Percentiles rank a stretch among this genome's conserved stretches.
Conservation (phyloP, 2,797 vertebrate genomes). For the Bucorvus abyssinicus region DNA sequence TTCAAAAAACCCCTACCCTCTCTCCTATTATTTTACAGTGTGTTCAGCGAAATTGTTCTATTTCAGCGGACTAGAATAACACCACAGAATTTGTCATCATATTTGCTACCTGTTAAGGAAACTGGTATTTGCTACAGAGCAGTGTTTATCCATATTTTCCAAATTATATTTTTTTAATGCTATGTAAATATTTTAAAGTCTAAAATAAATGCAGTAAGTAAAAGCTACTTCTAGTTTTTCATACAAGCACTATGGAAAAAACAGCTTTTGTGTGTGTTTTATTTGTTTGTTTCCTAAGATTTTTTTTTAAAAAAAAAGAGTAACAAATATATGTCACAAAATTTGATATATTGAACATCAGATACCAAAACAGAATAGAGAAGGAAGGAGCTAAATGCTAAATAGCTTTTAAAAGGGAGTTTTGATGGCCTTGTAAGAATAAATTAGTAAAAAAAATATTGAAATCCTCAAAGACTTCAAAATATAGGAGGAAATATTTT, state of each 20-base stretch:
- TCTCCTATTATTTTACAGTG: background rate
- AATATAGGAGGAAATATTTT: background rate
- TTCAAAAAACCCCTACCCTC: background rate
- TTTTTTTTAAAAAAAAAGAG: background rate
- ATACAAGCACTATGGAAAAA: background rate
- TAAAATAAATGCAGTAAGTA: background rate
- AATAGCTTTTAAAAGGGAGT: background rate
- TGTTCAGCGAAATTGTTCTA: background rate
- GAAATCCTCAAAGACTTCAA: background rate
- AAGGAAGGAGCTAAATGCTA: background rate
- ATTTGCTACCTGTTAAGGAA: background rate
- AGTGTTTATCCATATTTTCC: background rate
- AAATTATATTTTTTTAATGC: background rate
- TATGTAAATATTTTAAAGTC: background rate
- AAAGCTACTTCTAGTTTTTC: background rate
- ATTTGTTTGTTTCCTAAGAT: background rate
- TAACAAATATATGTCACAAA: background rate
- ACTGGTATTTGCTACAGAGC: background rate
- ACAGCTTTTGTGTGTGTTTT: fast-evolving
- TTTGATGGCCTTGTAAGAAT: background rate
- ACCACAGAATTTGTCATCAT: background rate
- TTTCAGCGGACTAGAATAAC: background rate
- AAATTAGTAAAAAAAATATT: background rate
- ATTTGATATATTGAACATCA: background rate
- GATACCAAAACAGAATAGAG: background rate